Percentiles rank a stretch among this genome's conserved stretches.
These are phyloP conservation scores for Syrista parreyssii DNA, from an alignment of 2,888 invertebrate genomes.

Conservation along the genomic window DNA sequence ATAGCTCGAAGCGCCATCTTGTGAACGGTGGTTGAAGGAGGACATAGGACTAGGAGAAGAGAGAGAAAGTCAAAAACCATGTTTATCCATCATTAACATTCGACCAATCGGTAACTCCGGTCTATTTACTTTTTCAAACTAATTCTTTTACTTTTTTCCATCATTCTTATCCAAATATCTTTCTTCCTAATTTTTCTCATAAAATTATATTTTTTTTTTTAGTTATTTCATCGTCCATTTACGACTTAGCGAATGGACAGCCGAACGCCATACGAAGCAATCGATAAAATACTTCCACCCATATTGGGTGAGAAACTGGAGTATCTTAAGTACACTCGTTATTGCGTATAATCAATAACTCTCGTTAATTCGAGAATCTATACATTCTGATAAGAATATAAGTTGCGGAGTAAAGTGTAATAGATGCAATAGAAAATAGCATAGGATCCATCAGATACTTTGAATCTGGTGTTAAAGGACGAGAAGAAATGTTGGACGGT, in stretches of 20 bases:
- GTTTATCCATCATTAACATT: background rate
- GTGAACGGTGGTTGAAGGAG: background rate
- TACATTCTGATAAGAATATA: background rate
- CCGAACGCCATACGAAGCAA: background rate
- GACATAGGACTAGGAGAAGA: background rate
- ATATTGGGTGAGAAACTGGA: background rate
- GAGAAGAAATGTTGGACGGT: background rate
- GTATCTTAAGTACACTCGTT: background rate
- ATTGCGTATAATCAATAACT: background rate
- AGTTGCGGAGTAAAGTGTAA: background rate
- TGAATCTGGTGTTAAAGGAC: background rate
- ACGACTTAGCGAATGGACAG: background rate
- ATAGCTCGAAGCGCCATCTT: background rate
- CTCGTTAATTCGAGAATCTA: background rate
- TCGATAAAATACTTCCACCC: background rate
- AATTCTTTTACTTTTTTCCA: background rate
- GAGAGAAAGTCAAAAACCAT: background rate
- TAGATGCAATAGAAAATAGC: background rate
- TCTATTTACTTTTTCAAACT: no score
- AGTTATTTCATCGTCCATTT: background rate
- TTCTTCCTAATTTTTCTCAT: background rate
- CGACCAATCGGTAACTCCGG: no score
- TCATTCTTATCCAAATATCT: background rate
- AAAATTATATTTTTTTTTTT: background rate
- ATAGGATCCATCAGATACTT: background rate